Base-by-base conservation (phyloP, 2,113 vertebrate genomes). In the Alethe castanea region DNA sequence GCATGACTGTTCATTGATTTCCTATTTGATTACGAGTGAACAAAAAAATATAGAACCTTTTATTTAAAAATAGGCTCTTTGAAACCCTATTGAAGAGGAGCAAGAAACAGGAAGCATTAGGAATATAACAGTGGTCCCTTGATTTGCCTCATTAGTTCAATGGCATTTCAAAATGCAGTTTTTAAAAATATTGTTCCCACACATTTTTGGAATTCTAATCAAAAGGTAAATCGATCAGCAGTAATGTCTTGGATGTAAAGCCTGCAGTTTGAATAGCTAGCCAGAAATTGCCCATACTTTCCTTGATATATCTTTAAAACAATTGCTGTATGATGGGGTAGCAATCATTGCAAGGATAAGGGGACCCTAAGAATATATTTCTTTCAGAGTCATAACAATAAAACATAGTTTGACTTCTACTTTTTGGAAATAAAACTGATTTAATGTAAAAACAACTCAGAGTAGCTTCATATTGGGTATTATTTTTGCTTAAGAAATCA, bases 401-500 rank as follows among this genome's bases (percentile, higher is more conserved):
- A 97, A 92, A 88, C 62, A 87, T 91, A 84, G 42, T 74, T 91
- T 38, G 47, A 60, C 81, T 95, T 85, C 52, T 67, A 88, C 56
- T 94, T 97, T 93, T 96, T 80, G 44, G 73, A 96, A 95, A 95
- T 94, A 91, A 96, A 97, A 86, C 85, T 56, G 70, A 93, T 96
- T 93, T 96, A 88, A 88, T 96, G 44, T 90, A 66, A 88, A 96
- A 94, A 88, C 81, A 57, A 20, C 44, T 83, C 31, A 31, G 19
- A 92, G 56, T 82, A 22, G 70, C 73, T 95, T 97, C 86, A 90
- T 96, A 64, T 91, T 91, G 90, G 59, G 31, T 95, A 42, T 93
- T 93, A 92, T 88, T 97, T 97, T 97, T 96, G 69, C 89, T 90
- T 97, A 96, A 96, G 94, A 95, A 96, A 92, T 88, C 33, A 81